Evolutionary conservation across 1,140 invertebrate genomes (phyloP).

Genomic region (Heliconius melpomene): DNA sequence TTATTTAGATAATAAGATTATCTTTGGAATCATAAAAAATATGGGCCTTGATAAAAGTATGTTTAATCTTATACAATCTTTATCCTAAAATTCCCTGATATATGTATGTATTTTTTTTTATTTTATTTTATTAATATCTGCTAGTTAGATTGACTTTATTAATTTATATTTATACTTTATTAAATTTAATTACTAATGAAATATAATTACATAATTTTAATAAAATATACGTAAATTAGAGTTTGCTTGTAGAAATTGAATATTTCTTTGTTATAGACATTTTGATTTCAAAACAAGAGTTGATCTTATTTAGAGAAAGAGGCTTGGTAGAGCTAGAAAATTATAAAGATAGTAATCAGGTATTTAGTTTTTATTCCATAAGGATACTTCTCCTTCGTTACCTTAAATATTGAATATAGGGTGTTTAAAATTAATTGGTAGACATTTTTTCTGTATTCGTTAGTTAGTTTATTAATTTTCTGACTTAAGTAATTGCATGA

Average conservation of each 20-base stretch:
- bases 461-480: no score
- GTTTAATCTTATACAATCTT: background rate
- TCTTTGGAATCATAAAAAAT: background rate
- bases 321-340: background rate
- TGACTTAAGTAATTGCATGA: background rate
- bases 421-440: background rate
- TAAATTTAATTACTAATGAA: background rate
- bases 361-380: background rate
- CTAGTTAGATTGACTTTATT: background rate
- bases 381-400: background rate
- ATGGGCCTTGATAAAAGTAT: background rate
- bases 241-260: background rate
- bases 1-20: background rate
- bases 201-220: background rate
- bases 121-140: background rate
- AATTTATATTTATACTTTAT: background rate
- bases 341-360: background rate
- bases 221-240: background rate
- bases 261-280: slow-evolving; percentile 25
- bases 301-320: background rate
- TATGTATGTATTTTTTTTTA: background rate
- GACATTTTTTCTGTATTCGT: no score
- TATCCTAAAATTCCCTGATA: background rate
- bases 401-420: background rate
- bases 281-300: background rate